These are phyloP conservation scores for Nothura maculosa DNA, from an alignment of 2,797 vertebrate genomes.

Conservation along the genomic window DNA sequence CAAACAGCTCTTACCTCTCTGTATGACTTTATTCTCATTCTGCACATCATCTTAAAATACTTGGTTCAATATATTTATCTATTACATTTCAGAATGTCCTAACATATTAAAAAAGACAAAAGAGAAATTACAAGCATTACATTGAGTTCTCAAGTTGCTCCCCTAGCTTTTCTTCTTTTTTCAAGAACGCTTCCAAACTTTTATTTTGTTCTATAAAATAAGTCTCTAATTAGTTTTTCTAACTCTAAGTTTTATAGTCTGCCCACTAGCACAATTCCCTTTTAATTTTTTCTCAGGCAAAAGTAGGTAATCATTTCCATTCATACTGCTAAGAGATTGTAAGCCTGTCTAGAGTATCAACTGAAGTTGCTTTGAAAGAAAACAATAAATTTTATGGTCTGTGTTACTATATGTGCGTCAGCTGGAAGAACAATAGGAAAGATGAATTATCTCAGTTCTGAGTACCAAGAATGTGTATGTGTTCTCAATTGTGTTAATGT, in stretches of 20 bases:
- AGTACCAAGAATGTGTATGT: background rate
- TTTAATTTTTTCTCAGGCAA: background rate
- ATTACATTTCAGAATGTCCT: background rate
- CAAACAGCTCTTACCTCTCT: background rate
- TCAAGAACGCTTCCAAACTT: background rate
- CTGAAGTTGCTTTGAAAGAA: background rate
- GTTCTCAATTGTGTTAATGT: background rate
- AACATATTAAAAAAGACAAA: background rate
- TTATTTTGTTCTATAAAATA: background rate
- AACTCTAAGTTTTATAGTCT: background rate
- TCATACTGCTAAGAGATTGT: background rate
- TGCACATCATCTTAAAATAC: background rate
- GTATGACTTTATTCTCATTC: background rate
- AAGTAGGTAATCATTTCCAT: background rate
- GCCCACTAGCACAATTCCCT: background rate
- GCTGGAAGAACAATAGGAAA: background rate
- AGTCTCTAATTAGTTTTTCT: background rate
- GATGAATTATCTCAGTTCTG: background rate
- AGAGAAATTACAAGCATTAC: background rate
- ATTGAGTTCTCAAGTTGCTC: background rate
- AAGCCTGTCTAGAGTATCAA: background rate
- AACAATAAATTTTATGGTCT: background rate
- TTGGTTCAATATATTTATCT: background rate
- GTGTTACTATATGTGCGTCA: background rate
- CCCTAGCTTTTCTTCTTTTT: background rate